A percentile compares a stretch with the other conserved stretches of the same genome.
These are phyloP conservation scores for Laterallus jamaicensis DNA, from an alignment of 2,113 vertebrate genomes.

Conservation along the genomic window DNA sequence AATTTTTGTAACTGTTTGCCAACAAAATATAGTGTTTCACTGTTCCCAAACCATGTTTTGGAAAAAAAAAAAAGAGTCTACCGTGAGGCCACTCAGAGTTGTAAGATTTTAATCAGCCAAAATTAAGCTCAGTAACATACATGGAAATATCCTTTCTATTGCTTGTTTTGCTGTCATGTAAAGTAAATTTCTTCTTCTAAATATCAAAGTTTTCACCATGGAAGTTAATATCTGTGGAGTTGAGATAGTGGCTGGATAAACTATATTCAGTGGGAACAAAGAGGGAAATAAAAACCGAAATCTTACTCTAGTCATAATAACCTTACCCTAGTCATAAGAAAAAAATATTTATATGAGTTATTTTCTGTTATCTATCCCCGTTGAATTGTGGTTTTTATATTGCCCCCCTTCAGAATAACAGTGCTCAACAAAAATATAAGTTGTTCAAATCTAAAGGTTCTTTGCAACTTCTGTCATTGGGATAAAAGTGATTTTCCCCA, in stretches of 20 bases:
- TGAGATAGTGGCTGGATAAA: background rate
- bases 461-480: background rate
- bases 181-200: background rate
- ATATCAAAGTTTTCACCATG: background rate
- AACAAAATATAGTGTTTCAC: conserved; percentile 64
- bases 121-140: background rate
- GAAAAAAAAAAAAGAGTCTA: background rate
- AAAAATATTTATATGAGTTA: background rate
- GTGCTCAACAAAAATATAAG: background rate
- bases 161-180: background rate
- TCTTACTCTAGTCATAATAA: background rate
- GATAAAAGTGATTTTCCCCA: background rate
- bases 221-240: background rate
- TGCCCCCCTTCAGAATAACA: background rate
- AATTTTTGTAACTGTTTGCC: conserved; percentile 37
- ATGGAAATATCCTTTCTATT: background rate
- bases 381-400: background rate
- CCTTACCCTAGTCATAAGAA: background rate
- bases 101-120: conserved; percentile 48
- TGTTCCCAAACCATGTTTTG: conserved; percentile 43
- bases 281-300: background rate
- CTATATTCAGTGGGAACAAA: background rate
- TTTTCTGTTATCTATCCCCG: conserved; percentile 9
- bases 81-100: background rate
- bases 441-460: background rate